phyloP scores from a whole-genome alignment of 2,113 vertebrate genomes.

The Calyptomena viridis region DNA sequence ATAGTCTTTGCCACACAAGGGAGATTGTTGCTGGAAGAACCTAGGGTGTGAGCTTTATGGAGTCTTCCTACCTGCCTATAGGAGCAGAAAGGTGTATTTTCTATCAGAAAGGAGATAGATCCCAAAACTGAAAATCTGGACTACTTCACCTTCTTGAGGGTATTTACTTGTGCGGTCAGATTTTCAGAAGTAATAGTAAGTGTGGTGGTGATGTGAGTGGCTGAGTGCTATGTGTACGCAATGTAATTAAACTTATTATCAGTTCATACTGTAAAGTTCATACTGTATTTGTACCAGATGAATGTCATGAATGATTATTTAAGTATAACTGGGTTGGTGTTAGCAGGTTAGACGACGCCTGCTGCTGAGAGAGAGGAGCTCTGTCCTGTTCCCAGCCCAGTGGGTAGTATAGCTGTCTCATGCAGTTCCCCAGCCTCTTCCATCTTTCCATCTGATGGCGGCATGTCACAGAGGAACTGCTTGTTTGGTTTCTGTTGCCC shows the following conservation, averaged over 20 bases:
- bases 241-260: background rate
- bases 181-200: background rate
- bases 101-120: background rate
- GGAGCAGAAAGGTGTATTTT: background rate
- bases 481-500: background rate
- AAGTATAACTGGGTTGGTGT: background rate
- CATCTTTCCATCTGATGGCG: background rate
- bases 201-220: background rate
- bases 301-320: background rate
- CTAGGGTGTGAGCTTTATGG: rapidly evolving
- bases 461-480: background rate
- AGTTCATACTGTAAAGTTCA: background rate
- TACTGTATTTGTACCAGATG: background rate
- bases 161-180: rapidly evolving
- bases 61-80: background rate
- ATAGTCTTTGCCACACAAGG: background rate
- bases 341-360: background rate
- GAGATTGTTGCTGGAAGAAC: background rate
- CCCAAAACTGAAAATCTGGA: background rate
- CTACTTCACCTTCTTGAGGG: background rate
- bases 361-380: background rate
- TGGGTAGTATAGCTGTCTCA: background rate
- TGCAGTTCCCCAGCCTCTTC: background rate
- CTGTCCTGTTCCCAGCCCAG: rapidly evolving
- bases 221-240: background rate